These are phyloP conservation scores for Philopotamus ludificatus DNA, from an alignment of 1,140 invertebrate species.

Conservation along the genomic window DNA sequence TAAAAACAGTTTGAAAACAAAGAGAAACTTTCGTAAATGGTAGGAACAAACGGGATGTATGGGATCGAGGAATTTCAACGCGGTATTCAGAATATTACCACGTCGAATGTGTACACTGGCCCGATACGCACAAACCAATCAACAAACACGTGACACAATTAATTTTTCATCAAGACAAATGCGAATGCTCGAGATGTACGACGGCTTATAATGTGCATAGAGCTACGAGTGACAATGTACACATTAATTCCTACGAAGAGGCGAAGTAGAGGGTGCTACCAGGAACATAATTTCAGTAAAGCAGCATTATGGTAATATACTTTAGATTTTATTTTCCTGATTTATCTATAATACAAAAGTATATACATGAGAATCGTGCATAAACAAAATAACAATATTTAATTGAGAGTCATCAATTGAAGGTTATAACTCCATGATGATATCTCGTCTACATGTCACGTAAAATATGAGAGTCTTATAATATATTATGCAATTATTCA, in stretches of 20 bases:
- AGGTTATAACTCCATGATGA: conserved; percentile 31
- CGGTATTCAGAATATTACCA: conserved; percentile 10
- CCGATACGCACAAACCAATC: conserved; percentile 28
- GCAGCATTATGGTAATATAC: conserved; percentile 59
- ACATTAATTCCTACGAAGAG: conserved; percentile 51
- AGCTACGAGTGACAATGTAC: conserved; percentile 34
- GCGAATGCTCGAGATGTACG: too few species aligned
- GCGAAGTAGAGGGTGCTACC: conserved; percentile 58
- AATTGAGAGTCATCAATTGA: conserved; percentile 36
- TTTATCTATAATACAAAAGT: conserved; percentile 59
- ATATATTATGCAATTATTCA: conserved; percentile 35
- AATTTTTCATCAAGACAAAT: too few species aligned
- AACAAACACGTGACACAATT: too few species aligned
- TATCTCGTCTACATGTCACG: conserved; percentile 34
- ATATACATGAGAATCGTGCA: conserved; percentile 60
- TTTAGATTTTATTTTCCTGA: conserved; percentile 57
- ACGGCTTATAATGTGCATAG: conserved; percentile 26
- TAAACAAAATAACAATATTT: conserved; percentile 57
- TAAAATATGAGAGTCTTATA: conserved; percentile 38
- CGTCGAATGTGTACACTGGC: conserved; percentile 38
- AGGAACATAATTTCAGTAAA: conserved; percentile 59
- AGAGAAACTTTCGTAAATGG: neutral
- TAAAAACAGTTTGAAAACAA: conserved; percentile 3
- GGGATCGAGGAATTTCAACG: conserved; percentile 36
- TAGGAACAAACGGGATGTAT: conserved; percentile 10